Evolutionary conservation across 2,888 invertebrate genomes (phyloP).

Genomic region (Drosophila macrothrix): DNA sequence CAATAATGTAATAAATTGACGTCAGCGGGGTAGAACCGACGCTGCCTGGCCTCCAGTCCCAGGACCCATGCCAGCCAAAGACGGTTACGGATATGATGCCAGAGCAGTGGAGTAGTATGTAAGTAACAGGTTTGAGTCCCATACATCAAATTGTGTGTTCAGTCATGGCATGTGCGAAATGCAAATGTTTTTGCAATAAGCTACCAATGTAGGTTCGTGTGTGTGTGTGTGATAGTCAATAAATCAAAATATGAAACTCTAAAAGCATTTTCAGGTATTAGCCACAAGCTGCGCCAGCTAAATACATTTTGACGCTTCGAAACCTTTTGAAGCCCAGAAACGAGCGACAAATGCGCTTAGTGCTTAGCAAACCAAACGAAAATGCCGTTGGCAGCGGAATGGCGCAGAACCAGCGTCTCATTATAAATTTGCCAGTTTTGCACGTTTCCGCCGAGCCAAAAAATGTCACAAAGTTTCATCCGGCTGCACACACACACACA

Average conservation of each 20-base stretch:
- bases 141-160: conserved; percentile 69
- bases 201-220: conserved; percentile 20
- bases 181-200: conserved; percentile 66
- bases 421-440: conserved; percentile 81
- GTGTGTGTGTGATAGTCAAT: conserved; percentile 48
- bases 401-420: conserved; percentile 70
- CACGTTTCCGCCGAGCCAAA: conserved; percentile 75
- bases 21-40: conserved; percentile 9
- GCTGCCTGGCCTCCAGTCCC: neutral
- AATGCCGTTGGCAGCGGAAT: conserved; percentile 67
- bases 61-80: neutral
- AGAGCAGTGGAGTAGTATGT: neutral
- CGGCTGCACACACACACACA: conserved; percentile 35
- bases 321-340: conserved; percentile 50
- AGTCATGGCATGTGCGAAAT: conserved; percentile 54
- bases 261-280: conserved; percentile 77
- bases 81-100: conserved; percentile 2
- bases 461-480: conserved; percentile 76
- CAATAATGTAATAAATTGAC: conserved; percentile 70
- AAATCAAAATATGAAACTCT: conserved; percentile 75
- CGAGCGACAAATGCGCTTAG: conserved; percentile 73
- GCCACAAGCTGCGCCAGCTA: conserved; percentile 52
- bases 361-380: conserved; percentile 66
- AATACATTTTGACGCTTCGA: conserved; percentile 54
- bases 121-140: conserved; percentile 40